These are phyloP conservation scores for Ploceus nigricollis DNA, from an alignment of 2,113 vertebrate species.

Conservation along the genomic window DNA sequence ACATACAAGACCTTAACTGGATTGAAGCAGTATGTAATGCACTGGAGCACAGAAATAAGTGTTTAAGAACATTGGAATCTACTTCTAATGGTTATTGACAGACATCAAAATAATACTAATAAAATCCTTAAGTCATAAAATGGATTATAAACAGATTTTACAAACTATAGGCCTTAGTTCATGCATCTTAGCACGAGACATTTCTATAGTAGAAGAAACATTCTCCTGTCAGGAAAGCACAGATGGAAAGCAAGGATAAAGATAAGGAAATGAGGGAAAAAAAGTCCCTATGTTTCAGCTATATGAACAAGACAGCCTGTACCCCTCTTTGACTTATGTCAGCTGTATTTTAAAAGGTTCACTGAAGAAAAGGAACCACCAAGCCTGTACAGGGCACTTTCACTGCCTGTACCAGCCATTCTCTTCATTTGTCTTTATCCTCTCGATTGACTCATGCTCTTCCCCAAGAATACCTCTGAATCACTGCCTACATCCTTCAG, in stretches of 20 bases:
- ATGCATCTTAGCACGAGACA: background rate
- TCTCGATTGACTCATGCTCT: background rate
- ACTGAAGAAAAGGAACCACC: background rate
- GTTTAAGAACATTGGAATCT: background rate
- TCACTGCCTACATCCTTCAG: background rate
- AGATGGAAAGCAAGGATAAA: background rate
- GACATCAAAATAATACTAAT: background rate
- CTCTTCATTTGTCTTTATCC: background rate
- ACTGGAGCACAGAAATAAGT: background rate
- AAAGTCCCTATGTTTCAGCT: background rate
- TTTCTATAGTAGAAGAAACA: background rate
- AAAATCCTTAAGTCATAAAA: background rate
- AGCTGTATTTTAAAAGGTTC: background rate
- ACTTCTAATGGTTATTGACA: background rate
- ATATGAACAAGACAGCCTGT: background rate
- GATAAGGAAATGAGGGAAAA: background rate
- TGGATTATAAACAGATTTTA: background rate
- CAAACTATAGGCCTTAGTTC: background rate
- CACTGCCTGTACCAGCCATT: fast-evolving
- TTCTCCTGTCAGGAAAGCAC: background rate
- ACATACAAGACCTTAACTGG: background rate
- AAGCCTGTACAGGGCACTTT: background rate
- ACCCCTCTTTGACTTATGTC: background rate
- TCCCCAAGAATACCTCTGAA: background rate
- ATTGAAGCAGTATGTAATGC: background rate